Base-by-base conservation (phyloP, 2,113 vertebrate genomes). In the Dipodomys ordii region DNA sequence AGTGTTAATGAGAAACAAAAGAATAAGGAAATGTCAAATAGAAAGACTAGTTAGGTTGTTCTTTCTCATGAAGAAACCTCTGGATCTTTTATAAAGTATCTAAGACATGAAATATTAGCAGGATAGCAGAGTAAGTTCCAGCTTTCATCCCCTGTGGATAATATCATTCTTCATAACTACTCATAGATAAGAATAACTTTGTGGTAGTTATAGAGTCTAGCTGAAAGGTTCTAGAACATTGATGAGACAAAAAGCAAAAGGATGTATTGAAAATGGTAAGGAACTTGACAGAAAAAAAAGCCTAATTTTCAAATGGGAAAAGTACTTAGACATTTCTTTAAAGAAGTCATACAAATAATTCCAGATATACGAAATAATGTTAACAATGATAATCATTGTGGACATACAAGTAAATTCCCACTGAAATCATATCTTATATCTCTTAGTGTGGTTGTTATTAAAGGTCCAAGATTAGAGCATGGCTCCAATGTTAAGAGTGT, bases 61-160 rank as follows among this genome's bases (percentile, higher is more conserved):
- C 68, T 85, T 91, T 95, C 53, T 83, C 44, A 25, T 68, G 46
- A 89, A 77, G 35, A 96, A 88, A 28, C 53, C 46, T 91, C 32
- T 83, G 64, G 86, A 46, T 77, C 64, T 39, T 39, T 93, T 44
- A 88, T n/a, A 91, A 87, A 78, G 6, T 6, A n/a, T 64, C n/a
- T 32, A 71, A 35, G 49, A 28, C 64, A 5, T 80, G 7, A 49
- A 39, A 39, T 6, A 64, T 53, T 25, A 77, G 64, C 62, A 80
- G 28, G 28, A 49, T 71, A 78, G 15, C 77, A 64, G 6, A 79
- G 8, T 28, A 64, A 5, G 3, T 77, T 60, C 19, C 13, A 57
- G 57, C 30, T 87, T 18, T 72, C 18, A 35, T 7, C 6, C 18
- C 35, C 35, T 16, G 16, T 72, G 39, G 16, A 80, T 46, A 9